A percentile compares a stretch with the other conserved stretches of the same genome.
phyloP scores from a whole-genome alignment of 2,888 invertebrate genomes.

The Caenorhabditis sinica region DNA sequence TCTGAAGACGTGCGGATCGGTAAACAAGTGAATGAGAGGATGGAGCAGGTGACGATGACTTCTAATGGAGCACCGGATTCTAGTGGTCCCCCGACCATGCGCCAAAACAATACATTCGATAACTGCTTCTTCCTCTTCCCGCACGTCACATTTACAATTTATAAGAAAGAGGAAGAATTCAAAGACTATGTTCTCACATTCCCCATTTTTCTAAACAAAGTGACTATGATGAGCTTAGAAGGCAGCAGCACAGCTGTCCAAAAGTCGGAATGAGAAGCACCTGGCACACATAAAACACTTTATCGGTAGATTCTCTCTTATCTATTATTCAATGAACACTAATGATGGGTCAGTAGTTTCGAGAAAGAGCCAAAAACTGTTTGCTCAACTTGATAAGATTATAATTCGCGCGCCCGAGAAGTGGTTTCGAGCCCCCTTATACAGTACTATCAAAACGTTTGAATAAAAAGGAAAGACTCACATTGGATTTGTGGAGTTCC shows the following conservation, averaged over 20 bases:
- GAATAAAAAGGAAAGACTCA: constrained; percentile 32
- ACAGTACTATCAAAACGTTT: constrained; percentile 4
- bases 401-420: constrained; percentile 40
- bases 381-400: constrained; percentile 62
- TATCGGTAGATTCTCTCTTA: constrained; percentile 36
- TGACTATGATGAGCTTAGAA: constrained; percentile 42
- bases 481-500: constrained; percentile 46
- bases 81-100: constrained; percentile 34
- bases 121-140: constrained; percentile 24
- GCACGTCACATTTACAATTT: constrained; percentile 66
- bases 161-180: constrained; percentile 53
- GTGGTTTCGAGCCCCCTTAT: background rate
- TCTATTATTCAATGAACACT: constrained; percentile 29
- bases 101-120: constrained; percentile 52
- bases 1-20: constrained; percentile 48
- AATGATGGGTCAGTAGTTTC: constrained; percentile 45
- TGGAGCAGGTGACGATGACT: constrained; percentile 58
- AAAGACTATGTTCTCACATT: constrained; percentile 64
- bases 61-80: constrained; percentile 59
- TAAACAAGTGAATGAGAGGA: constrained; percentile 53
- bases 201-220: constrained; percentile 59
- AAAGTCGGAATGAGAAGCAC: constrained; percentile 44
- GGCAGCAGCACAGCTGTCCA: constrained; percentile 21
- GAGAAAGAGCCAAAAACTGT: constrained; percentile 29
- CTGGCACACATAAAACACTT: constrained; percentile 19